These are phyloP conservation scores for Brachyptera putata DNA, from an alignment of 2,888 invertebrate genomes.

Conservation along the genomic window DNA sequence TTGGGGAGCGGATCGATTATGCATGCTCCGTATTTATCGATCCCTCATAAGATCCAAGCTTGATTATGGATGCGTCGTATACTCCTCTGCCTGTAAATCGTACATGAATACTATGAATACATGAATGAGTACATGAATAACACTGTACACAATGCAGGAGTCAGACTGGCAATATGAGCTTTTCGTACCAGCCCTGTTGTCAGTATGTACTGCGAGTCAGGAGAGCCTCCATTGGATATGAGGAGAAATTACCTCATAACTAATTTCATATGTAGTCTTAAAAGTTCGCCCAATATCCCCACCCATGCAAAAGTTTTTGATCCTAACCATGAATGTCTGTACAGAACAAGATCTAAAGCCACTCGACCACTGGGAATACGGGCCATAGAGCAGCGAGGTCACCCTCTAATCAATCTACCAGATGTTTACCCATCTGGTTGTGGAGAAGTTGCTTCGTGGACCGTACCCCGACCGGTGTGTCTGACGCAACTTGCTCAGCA, in stretches of 20 bases:
- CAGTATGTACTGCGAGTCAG: background rate
- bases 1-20: conserved; percentile 12
- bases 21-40: conserved; percentile 9
- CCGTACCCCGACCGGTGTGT: too few species aligned
- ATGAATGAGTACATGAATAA: too few species aligned
- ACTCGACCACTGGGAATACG: background rate
- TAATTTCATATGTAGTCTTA: background rate
- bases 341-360: background rate
- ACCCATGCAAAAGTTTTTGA: background rate
- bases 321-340: background rate
- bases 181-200: conserved; percentile 17
- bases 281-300: background rate
- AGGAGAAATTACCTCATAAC: background rate
- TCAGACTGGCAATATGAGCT: background rate
- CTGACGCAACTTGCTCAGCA: background rate
- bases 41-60: background rate
- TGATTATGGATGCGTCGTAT: conserved; percentile 10
- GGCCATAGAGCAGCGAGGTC: background rate
- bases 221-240: background rate
- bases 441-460: too few species aligned
- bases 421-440: background rate
- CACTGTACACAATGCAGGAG: conserved; percentile 7
- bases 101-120: background rate
- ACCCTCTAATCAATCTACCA: background rate
- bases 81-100: background rate